Base-by-base conservation (phyloP, 2,113 vertebrate genomes). In the Ptilorrhoa leucosticta region DNA sequence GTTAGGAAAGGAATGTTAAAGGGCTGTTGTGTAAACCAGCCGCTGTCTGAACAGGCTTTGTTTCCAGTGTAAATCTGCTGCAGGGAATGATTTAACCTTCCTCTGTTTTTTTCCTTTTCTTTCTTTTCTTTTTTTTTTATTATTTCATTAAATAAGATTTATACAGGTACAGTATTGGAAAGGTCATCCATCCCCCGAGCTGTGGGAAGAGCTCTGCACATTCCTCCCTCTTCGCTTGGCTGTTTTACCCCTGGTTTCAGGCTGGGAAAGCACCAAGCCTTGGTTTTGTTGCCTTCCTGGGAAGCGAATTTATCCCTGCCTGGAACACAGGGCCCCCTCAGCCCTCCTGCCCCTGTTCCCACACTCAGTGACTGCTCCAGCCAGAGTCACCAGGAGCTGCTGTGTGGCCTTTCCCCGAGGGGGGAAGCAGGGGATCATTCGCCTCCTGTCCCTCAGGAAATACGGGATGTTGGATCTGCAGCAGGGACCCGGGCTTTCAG, bases 101-200 rank as follows among this genome's bases (percentile, higher is more conserved):
- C 45, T 92, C 95, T 98, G 90, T 88, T 97, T 91, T 92, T 96
- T 95, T n/a, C n/a, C n/a, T n/a, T n/a, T n/a, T n/a, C n/a, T n/a
- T n/a, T n/a, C n/a, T n/a, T n/a, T n/a, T n/a, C n/a, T 94, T 95
- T 91, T 83, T 93, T 69, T 91, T 79, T 94, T 93, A 93, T 97
- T 98, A 95, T 97, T 98, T 98, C 96, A 98, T 98, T 98, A 98
- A 96, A 71, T 96, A 97, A 97, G 97, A 98, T 98, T 98, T 98
- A 98, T 98, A 97, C 96, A 98, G 96, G 96, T 98, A 91, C 23
- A 80, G 92, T 85, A 47, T 89, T 90, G 93, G 94, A 98, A 98
- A 98, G 98, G 97, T 98, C 98, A 97, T 93, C 96, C 93, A 61
- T 97, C 95, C 90, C 92, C 69, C 1, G 22, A 75, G 96, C 95